phyloP scores from a whole-genome alignment of 2,797 vertebrate genomes.

The Aotus griseimembra region DNA sequence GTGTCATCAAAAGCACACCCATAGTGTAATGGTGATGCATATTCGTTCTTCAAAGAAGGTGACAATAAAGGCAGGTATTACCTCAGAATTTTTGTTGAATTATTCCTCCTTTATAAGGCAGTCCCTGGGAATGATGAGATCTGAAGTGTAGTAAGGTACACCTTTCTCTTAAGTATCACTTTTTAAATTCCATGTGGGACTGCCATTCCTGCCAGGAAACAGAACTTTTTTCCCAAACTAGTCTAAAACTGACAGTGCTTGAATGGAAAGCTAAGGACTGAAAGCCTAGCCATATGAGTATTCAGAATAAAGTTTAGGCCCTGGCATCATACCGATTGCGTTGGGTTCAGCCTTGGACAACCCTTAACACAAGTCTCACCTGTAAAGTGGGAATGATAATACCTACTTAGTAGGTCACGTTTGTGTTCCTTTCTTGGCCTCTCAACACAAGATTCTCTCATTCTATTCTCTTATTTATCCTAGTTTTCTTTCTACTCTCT shows the following conservation, averaged over 20 bases:
- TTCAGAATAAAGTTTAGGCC: not conserved
- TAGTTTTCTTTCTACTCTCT: not conserved
- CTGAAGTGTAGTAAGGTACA: not conserved
- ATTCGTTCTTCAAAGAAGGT: not conserved
- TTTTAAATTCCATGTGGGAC: not conserved
- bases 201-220: not conserved
- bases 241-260: slow-evolving; percentile 4
- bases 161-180: not conserved
- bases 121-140: not conserved
- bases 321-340: not conserved
- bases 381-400: not conserved
- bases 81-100: not conserved
- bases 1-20: not conserved
- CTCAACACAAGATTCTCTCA: not conserved
- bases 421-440: not conserved
- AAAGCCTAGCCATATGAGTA: not conserved
- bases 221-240: not conserved
- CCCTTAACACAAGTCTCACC: not conserved
- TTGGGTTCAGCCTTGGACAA: not conserved
- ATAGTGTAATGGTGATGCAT: not conserved
- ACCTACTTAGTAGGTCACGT: not conserved
- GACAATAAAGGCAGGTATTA: not conserved
- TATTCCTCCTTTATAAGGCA: not conserved
- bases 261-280: not conserved
- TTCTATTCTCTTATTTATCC: not conserved